These are phyloP conservation scores for Peromyscus eremicus DNA, from an alignment of 2,797 vertebrate genomes.

Conservation along the genomic window DNA sequence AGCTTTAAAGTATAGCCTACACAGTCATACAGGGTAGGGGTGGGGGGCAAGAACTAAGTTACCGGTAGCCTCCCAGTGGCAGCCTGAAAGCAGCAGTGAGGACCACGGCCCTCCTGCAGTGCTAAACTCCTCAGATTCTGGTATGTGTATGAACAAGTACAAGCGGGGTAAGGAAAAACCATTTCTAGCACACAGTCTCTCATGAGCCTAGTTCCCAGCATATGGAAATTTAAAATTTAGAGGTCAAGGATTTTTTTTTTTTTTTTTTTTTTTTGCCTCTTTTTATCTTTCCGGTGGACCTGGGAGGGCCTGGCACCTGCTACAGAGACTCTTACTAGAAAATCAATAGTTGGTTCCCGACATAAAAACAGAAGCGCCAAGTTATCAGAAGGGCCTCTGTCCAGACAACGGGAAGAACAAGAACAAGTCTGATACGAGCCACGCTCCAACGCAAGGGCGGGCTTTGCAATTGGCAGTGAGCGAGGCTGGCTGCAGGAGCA, in stretches of 20 bases:
- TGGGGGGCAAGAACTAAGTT: background rate
- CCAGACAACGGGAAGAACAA: conserved; percentile 31
- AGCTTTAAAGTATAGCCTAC: background rate
- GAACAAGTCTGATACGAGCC: background rate
- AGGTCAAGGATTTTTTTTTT: background rate
- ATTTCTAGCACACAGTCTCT: background rate
- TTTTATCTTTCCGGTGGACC: background rate
- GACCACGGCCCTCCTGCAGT: background rate
- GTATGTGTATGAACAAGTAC: background rate
- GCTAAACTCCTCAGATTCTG: conserved; percentile 9
- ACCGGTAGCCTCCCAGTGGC: background rate
- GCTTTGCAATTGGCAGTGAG: background rate
- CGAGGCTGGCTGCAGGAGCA: background rate
- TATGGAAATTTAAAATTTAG: conserved; percentile 19
- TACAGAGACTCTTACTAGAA: background rate
- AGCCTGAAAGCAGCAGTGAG: background rate
- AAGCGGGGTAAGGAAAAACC: background rate
- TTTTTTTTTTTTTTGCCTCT: background rate
- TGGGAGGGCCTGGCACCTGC: background rate
- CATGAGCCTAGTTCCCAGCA: background rate
- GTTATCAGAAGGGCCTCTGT: background rate
- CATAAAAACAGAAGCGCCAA: background rate
- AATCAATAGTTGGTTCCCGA: conserved; percentile 8
- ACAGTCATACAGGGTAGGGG: background rate
- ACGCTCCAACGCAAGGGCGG: background rate